Conservation (phyloP, 2,797 vertebrate genomes). For the Fistularia tabacaria region DNA sequence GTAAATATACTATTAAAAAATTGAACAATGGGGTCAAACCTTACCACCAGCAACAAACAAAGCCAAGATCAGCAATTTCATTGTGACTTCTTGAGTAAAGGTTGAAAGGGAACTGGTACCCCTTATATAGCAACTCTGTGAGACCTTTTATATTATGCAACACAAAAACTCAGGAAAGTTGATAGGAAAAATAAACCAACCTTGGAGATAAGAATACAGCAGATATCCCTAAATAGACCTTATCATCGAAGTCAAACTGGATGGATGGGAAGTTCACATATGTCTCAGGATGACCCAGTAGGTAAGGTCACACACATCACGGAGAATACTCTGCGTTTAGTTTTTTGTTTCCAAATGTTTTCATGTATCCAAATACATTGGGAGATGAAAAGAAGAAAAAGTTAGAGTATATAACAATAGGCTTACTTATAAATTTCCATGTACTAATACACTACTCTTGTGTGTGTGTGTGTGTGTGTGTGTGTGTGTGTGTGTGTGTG, state of each 20-base stretch:
- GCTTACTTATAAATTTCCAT: no score
- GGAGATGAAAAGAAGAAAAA: no score
- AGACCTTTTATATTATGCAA: no score
- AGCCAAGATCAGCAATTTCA: conserved; percentile 76
- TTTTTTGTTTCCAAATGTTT: no score
- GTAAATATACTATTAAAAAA: neutral
- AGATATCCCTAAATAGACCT: conserved; percentile 54
- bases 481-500: no score
- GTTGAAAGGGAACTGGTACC: neutral
- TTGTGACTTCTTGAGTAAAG: conserved; percentile 50
- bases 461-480: no score
- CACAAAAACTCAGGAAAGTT: conserved; percentile 5
- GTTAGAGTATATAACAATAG: no score
- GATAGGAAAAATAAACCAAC: conserved; percentile 38
- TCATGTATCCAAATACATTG: no score
- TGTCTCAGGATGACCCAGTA: conserved; percentile 32
- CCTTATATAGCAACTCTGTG: conserved; percentile 55
- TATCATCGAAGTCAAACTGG: conserved; percentile 43
- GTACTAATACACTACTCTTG: no score
- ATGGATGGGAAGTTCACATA: conserved; percentile 72
- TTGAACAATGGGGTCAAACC: conserved; percentile 12
- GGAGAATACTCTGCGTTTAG: no score
- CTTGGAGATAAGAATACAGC: conserved; percentile 51
- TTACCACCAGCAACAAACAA: conserved; percentile 76
- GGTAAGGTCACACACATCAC: neutral